These are phyloP conservation scores for Zygaena filipendulae DNA, from an alignment of 2,888 invertebrate genomes.

Conservation along the genomic window DNA sequence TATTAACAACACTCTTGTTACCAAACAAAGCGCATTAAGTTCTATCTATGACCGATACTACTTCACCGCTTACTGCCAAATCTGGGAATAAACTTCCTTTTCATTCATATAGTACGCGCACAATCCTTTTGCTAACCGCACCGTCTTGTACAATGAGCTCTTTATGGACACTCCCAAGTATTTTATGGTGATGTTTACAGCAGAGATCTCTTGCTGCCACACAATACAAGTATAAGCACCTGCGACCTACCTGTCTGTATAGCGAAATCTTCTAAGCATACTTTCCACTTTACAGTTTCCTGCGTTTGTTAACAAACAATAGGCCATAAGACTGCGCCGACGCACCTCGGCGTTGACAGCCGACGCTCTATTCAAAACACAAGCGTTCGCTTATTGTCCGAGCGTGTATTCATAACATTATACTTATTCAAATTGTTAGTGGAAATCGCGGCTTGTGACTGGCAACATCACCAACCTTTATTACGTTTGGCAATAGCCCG, in stretches of 20 bases:
- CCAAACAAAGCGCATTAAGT: too few species aligned
- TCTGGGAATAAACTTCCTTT: conserved; percentile 44
- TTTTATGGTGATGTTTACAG: conserved; percentile 44
- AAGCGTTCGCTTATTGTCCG: conserved; percentile 28
- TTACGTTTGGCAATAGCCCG: too few species aligned
- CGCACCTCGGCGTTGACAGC: conserved; percentile 36
- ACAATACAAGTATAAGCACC: conserved; percentile 49
- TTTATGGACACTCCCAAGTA: conserved; percentile 32
- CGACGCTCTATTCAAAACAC: conserved; percentile 47
- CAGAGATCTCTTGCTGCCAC: conserved; percentile 21
- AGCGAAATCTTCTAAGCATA: conserved; percentile 52
- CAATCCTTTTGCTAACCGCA: conserved; percentile 30
- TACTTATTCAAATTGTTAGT: conserved; percentile 29
- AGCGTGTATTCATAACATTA: conserved; percentile 33
- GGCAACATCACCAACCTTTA: too few species aligned
- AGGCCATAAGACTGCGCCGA: conserved; percentile 45
- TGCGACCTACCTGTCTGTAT: conserved; percentile 58
- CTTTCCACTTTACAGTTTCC: conserved; percentile 64
- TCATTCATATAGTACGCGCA: conserved; percentile 47
- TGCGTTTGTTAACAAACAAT: conserved; percentile 63
- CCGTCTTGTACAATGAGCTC: conserved; percentile 19
- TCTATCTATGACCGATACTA: too few species aligned
- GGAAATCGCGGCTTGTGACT: conserved; percentile 17
- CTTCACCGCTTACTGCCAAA: conserved; percentile 17
- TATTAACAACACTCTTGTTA: too few species aligned